These are phyloP conservation scores for Chirona hameri DNA, from an alignment of 2,888 invertebrate genomes.

Conservation along the genomic window DNA sequence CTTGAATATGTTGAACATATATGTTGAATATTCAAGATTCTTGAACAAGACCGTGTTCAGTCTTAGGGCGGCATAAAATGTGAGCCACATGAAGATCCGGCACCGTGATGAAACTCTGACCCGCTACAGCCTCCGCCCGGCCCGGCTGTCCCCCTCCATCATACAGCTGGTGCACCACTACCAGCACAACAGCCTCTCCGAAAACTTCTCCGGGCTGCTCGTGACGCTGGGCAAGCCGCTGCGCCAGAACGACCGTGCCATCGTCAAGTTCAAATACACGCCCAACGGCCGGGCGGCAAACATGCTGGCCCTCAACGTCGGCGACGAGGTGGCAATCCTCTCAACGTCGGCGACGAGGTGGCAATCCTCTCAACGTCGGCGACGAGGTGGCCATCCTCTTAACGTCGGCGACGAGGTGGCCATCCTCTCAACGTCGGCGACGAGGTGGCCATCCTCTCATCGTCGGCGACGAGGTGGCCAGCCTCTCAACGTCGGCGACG, in stretches of 20 bases:
- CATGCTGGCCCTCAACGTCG: constrained; percentile 35
- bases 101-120: constrained; percentile 30
- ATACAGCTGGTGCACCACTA: constrained; percentile 38
- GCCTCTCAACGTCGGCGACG: no score
- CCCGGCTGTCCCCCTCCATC: constrained; percentile 37
- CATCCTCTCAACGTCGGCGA: no score
- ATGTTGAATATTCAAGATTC: no score
- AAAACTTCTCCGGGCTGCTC: constrained; percentile 36
- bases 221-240: not conserved
- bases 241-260: constrained; percentile 35
- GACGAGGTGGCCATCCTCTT: no score
- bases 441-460: no score
- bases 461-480: no score
- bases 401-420: no score
- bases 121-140: constrained; percentile 37
- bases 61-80: constrained; percentile 39
- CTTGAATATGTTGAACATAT: no score
- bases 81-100: constrained; percentile 40
- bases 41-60: no score
- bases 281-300: constrained; percentile 32
- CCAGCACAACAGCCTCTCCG: constrained; percentile 35
- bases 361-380: no score
- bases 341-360: no score
- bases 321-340: constrained; percentile 38
- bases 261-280: constrained; percentile 35